A percentile compares a stretch with the other conserved stretches of the same genome.
Evolutionary conservation across 2,797 vertebrate species (phyloP).

Genomic region (Xiphorhynchus erythropygius): DNA sequence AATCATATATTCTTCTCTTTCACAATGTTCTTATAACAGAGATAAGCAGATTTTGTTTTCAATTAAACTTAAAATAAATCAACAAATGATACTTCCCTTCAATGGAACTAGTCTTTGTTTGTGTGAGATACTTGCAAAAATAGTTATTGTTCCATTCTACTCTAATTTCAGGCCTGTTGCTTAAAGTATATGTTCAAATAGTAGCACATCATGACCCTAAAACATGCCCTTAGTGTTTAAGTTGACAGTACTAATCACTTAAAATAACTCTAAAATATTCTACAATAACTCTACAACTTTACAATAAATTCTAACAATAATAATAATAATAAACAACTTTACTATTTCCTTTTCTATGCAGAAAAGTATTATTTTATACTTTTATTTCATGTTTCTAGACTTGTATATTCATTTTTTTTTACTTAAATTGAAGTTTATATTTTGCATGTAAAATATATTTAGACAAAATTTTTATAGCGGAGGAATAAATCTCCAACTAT

Average conservation of each 20-base stretch:
- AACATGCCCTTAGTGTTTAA: not conserved
- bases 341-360: not conserved
- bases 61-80: not conserved
- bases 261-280: not conserved
- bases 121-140: not conserved
- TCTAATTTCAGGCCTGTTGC: not conserved
- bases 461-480: not conserved
- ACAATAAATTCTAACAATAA: not conserved
- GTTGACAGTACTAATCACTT: not conserved
- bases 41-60: not conserved
- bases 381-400: not conserved
- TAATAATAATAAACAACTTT: not conserved
- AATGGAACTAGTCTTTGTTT: not conserved
- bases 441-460: not conserved
- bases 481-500: not conserved
- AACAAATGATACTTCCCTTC: not conserved
- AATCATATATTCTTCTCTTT: not conserved
- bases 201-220: not conserved
- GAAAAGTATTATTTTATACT: not conserved
- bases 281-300: not conserved
- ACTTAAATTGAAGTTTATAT: not conserved
- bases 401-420: not conserved
- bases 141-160: not conserved
- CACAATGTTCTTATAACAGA: not conserved
- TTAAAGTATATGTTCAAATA: not conserved